Percentiles rank a stretch among this genome's conserved stretches.
phyloP scores from a whole-genome alignment of 2,888 invertebrate species.

The Oligia latruncula region DNA sequence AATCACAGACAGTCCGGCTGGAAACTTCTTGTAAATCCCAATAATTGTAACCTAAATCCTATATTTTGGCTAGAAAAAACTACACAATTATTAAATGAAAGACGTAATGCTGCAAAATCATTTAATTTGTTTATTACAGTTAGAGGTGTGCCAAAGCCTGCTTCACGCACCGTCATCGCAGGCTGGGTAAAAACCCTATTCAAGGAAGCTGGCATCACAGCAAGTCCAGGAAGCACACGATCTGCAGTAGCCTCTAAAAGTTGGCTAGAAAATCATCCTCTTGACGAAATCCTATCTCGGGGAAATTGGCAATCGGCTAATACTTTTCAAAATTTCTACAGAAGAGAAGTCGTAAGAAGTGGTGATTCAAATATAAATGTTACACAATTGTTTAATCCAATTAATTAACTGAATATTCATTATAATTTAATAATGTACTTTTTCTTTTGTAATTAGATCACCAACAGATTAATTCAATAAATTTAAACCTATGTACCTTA shows the following conservation, averaged over 20 bases:
- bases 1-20: background rate
- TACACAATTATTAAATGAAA: constrained; percentile 20
- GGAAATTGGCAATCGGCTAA: background rate
- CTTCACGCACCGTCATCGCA: constrained; percentile 8
- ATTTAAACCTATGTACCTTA: no score
- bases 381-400: background rate
- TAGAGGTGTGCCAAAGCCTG: background rate
- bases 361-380: no score
- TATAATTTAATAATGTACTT: no score
- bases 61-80: constrained; percentile 31
- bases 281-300: constrained; percentile 1
- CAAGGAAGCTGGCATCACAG: constrained; percentile 1
- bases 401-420: background rate
- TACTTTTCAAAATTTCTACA: background rate
- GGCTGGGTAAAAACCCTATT: constrained; percentile 1
- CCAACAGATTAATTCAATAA: no score
- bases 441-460: no score
- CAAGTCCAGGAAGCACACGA: constrained; percentile 4
- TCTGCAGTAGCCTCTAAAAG: constrained; percentile 2
- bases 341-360: background rate
- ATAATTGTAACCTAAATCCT: constrained; percentile 19
- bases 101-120: constrained; percentile 24
- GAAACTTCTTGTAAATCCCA: constrained; percentile 4
- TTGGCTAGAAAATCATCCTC: background rate
- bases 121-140: constrained; percentile 3